Evolutionary conservation across 2,113 vertebrate genomes (phyloP).

Genomic region (Phoenicopterus ruber): DNA sequence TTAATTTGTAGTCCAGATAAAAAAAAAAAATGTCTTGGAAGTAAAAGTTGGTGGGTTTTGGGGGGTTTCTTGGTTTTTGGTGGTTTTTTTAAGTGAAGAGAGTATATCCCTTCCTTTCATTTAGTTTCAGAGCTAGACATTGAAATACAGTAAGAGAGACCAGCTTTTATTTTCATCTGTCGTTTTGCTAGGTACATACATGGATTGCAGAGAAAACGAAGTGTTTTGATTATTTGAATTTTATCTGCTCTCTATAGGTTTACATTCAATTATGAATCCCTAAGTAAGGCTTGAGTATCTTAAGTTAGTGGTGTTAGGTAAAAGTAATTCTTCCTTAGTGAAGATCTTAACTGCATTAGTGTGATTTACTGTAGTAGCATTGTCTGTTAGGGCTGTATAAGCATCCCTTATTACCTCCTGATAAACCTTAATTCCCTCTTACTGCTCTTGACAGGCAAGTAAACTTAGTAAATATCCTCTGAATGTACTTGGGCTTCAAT

Average conservation of each 20-base stretch:
- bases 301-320: not conserved
- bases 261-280: not conserved
- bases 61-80: too few species aligned
- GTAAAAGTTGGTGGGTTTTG: not conserved
- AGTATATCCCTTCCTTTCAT: not conserved
- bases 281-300: not conserved
- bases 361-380: not conserved
- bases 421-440: not conserved
- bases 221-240: not conserved
- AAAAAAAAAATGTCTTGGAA: not conserved
- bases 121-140: not conserved
- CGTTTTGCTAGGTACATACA: not conserved
- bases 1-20: not conserved
- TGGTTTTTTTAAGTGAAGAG: not conserved
- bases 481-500: not conserved
- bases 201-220: not conserved
- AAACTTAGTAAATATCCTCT: not conserved
- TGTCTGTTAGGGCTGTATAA: not conserved
- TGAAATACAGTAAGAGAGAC: not conserved
- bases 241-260: not conserved
- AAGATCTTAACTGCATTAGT: not conserved
- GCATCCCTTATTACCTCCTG: not conserved
- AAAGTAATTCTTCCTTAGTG: not conserved
- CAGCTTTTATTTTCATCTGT: not conserved
- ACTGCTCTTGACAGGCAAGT: not conserved